These are phyloP conservation scores for Drosophila guanche DNA, from an alignment of 1,140 invertebrate species.

Conservation along the genomic window DNA sequence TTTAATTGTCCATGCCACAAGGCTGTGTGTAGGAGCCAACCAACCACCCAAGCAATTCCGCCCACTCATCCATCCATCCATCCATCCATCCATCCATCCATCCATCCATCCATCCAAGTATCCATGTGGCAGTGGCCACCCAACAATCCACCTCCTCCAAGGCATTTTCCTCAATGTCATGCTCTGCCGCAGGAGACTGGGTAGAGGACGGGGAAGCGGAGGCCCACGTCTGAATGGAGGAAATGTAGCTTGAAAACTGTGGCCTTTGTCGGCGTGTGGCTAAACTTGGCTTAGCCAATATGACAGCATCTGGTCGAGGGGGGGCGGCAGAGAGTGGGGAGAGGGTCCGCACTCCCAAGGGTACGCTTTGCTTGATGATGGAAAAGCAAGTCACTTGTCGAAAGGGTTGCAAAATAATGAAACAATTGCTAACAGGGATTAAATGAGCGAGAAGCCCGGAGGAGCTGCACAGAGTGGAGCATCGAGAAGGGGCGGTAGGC, in stretches of 20 bases:
- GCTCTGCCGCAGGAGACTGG: constrained; percentile 14
- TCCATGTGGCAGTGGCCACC: no score
- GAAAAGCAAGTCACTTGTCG: constrained; percentile 69
- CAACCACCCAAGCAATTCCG: constrained; percentile 15
- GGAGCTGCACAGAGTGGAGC: no score
- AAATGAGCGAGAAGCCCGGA: constrained; percentile 15
- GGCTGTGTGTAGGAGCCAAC: constrained; percentile 23
- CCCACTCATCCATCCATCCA: constrained; percentile 12
- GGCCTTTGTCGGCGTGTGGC: constrained; percentile 58
- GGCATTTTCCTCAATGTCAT: constrained; percentile 68
- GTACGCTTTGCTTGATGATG: constrained; percentile 44
- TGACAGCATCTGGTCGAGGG: constrained; percentile 52
- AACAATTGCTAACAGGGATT: constrained; percentile 42
- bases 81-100: constrained; percentile 1
- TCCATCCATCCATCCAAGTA: constrained; percentile 6
- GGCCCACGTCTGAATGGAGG: constrained; percentile 40
- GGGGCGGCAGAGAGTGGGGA: constrained; percentile 5
- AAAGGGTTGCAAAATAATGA: constrained; percentile 55
- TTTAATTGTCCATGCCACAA: constrained; percentile 76
- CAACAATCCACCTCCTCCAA: constrained; percentile 25
- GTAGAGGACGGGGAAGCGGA: neutral
- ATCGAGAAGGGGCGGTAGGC: neutral
- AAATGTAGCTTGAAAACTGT: constrained; percentile 77
- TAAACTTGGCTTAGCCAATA: constrained; percentile 72
- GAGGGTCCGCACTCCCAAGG: constrained; percentile 24